Evolutionary conservation across 1,140 invertebrate genomes (phyloP).

Genomic region (Mylabris phalerata): DNA sequence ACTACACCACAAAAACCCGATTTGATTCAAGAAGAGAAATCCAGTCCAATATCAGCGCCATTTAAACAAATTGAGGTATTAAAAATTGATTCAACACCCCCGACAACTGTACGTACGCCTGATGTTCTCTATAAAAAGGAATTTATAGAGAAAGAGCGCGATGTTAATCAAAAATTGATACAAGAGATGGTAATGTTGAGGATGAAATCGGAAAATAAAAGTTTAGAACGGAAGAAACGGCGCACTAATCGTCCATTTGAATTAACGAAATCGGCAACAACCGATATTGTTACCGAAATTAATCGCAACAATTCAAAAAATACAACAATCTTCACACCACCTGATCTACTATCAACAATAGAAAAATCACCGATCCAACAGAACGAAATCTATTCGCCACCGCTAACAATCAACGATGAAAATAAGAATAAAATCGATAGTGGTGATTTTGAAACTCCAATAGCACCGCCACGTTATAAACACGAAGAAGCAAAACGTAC

Average conservation of each 20-base stretch:
- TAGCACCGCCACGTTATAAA: slow-evolving; percentile 44
- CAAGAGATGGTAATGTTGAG: slow-evolving; percentile 75
- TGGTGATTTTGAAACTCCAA: slow-evolving; percentile 43
- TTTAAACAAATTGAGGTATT: slow-evolving; percentile 6
- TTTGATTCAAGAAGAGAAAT: slow-evolving; percentile 44
- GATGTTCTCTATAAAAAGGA: slow-evolving; percentile 35
- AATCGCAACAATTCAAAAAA: slow-evolving; percentile 16
- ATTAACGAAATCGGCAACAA: slow-evolving; percentile 33
- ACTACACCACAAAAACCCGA: slow-evolving; percentile 37
- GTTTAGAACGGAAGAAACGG: slow-evolving; percentile 32
- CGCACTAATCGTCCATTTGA: slow-evolving; percentile 25
- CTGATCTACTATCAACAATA: slow-evolving; percentile 32
- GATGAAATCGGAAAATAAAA: slow-evolving; percentile 60
- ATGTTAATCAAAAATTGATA: slow-evolving; percentile 39
- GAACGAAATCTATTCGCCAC: no score
- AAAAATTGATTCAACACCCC: slow-evolving; percentile 20
- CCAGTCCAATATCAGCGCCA: slow-evolving; percentile 20
- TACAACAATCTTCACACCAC: slow-evolving; percentile 22
- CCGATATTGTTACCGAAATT: slow-evolving; percentile 27
- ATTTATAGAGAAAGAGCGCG: slow-evolving; percentile 37
- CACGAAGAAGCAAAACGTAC: slow-evolving; percentile 46
- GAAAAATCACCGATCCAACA: neutral
- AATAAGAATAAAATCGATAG: neutral
- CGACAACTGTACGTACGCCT: slow-evolving; percentile 19
- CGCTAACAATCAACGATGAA: no score